Evolutionary conservation across 2,888 invertebrate species (phyloP), one percentile per base, ranked within the genome.

Genomic region (Phania funesta): DNA sequence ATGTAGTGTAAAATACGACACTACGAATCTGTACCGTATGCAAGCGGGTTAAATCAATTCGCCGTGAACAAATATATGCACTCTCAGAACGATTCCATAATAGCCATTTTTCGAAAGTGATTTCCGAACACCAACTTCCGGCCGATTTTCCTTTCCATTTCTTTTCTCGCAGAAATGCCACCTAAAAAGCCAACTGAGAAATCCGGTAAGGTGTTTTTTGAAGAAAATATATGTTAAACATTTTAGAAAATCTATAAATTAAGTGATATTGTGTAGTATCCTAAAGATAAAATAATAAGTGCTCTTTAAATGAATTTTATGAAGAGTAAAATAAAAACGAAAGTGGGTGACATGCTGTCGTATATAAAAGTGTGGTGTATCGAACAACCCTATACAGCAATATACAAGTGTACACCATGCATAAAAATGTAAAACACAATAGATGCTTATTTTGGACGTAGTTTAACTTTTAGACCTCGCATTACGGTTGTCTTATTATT

Each of bases 101-200:
- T 48, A 54, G 56, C 38, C 64, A 64, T 46, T 13, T 65, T 86
- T 86, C 85, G 84, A 84, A 65, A 2, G 35, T 62, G 54, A 50
- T 76, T 86, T 86, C 86, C 86, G 86, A 86, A 82, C 64, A 84
- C n/a, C 24, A 50, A 76, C 84, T 86, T 87, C 87, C 87, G 87
- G 81, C 71, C 46, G 83, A 84, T 84, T 84, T 88, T 89, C 87
- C 90, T 90, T 90, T 90, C 88, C 88, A 87, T 89, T 90, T 87
- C 89, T 89, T 89, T 91, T 91, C 91, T 91, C 90, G 89, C 86
- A 90, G 94, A 94, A 92, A 97, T 97, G 97, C 95, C 96, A 93
- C 96, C 96, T 88, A 94, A 94, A 92, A 97, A 97, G 93, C 95
- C 96, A 91, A 93, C 95, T 88, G 96, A 96, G 90, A 96, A 96